A percentile compares a stretch with the other conserved stretches of the same genome.
phyloP scores from a whole-genome alignment of 1,140 invertebrate species.

The Drosophila tani region DNA sequence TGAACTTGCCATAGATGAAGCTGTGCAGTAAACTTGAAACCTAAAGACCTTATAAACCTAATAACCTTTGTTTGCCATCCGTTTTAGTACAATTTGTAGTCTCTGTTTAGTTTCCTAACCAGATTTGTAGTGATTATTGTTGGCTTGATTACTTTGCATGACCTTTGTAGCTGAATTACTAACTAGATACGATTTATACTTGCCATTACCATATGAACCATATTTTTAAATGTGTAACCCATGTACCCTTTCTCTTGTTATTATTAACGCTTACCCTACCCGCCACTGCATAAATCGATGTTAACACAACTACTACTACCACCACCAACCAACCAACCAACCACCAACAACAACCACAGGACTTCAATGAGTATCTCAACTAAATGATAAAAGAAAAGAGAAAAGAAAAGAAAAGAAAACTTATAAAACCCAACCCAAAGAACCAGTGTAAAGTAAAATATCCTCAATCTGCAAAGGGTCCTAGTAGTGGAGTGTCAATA shows the following conservation, averaged over 20 bases:
- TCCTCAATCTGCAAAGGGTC: constrained; percentile 31
- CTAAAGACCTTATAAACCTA: constrained; percentile 13
- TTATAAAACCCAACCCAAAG: constrained; percentile 33
- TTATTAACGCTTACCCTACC: constrained; percentile 84
- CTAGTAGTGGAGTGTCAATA: constrained; percentile 57
- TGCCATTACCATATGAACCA: constrained; percentile 52
- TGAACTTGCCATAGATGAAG: constrained; percentile 77
- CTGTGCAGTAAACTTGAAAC: constrained; percentile 36
- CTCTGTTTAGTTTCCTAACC: constrained; percentile 30
- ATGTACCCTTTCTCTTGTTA: constrained; percentile 80
- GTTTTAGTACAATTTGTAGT: constrained; percentile 37
- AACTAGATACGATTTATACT: constrained; percentile 55
- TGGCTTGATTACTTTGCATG: constrained; percentile 75
- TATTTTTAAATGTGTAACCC: constrained; percentile 81
- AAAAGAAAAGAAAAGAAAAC: constrained; percentile 10
- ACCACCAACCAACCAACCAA: constrained; percentile 52
- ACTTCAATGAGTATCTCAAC: constrained; percentile 85
- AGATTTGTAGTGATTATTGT: constrained; percentile 19
- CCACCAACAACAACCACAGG: constrained; percentile 72
- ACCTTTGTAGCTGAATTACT: constrained; percentile 71
- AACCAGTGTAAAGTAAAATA: constrained; percentile 26
- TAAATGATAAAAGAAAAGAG: constrained; percentile 54
- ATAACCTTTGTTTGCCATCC: constrained; percentile 32
- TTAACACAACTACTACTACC: constrained; percentile 76
- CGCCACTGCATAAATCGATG: constrained; percentile 83